These are phyloP conservation scores for Drosophila willistoni DNA, from an alignment of 1,140 invertebrate genomes.

Conservation along the genomic window DNA sequence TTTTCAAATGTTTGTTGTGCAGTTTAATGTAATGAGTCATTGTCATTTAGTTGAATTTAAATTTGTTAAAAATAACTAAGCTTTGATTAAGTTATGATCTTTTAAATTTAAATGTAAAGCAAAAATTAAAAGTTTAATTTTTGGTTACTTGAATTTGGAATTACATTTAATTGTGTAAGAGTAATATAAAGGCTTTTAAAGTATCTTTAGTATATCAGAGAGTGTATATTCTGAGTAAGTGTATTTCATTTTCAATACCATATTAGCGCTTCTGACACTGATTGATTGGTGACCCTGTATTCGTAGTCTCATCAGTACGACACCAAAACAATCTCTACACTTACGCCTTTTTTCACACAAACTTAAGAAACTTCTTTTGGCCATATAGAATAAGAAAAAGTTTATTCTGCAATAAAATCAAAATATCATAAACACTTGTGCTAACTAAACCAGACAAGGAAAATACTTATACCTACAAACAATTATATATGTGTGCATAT, in stretches of 20 bases:
- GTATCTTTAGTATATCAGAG: too few species aligned
- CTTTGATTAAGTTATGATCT: too few species aligned
- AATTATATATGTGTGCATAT: slow-evolving; percentile 25
- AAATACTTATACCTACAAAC: slow-evolving; percentile 48
- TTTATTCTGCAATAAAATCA: slow-evolving; percentile 68
- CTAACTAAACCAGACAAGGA: slow-evolving; percentile 28
- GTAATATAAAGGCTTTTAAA: too few species aligned
- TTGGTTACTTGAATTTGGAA: too few species aligned
- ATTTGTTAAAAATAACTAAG: too few species aligned
- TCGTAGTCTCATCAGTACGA: slow-evolving; percentile 64
- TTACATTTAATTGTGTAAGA: too few species aligned
- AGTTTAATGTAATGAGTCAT: too few species aligned
- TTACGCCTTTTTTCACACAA: slow-evolving; percentile 5
- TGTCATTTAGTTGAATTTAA: too few species aligned
- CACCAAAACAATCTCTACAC: slow-evolving; percentile 33
- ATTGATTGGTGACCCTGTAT: slow-evolving; percentile 4
- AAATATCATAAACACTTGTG: slow-evolving; percentile 79
- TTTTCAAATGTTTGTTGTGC: too few species aligned
- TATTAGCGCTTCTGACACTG: neutral
- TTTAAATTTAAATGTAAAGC: too few species aligned
- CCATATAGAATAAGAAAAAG: slow-evolving; percentile 11
- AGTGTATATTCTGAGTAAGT: too few species aligned
- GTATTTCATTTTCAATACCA: neutral
- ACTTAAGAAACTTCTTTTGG: neutral
- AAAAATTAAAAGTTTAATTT: too few species aligned